Evolutionary conservation across 1,140 invertebrate species (phyloP).

Genomic region (Leptoteleia sp.): DNA sequence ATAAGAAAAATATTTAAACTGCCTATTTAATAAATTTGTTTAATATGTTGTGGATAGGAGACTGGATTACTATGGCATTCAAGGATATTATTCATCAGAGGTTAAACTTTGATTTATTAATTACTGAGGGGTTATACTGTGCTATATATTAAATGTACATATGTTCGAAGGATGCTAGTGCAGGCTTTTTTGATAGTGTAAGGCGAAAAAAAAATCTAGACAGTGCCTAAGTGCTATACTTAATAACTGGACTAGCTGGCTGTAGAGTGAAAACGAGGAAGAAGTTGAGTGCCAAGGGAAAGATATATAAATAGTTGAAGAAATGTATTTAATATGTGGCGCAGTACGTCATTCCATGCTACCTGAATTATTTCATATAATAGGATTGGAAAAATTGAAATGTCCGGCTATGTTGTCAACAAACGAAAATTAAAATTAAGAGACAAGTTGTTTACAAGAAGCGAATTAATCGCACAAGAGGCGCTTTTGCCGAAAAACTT

Average conservation of each 20-base stretch:
- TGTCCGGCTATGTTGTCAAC: constrained; percentile 55
- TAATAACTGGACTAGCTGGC: constrained; percentile 57
- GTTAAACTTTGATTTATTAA: constrained; percentile 36
- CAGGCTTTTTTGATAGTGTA: constrained; percentile 50
- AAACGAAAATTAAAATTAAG: constrained; percentile 53
- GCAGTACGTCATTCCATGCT: constrained; percentile 69
- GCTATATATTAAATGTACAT: constrained; percentile 33
- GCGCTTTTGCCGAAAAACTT: constrained; percentile 42
- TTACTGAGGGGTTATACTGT: constrained; percentile 52
- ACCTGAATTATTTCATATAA: constrained; percentile 64
- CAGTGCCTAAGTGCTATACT: constrained; percentile 58
- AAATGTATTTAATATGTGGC: constrained; percentile 57
- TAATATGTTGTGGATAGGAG: constrained; percentile 7
- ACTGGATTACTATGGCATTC: constrained; percentile 22
- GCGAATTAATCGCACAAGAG: constrained; percentile 51
- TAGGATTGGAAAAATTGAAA: constrained; percentile 57
- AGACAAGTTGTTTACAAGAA: constrained; percentile 46
- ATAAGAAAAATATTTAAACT: constrained; percentile 14
- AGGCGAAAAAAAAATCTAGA: constrained; percentile 49
- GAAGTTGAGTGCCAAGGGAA: constrained; percentile 67
- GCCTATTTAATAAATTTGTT: constrained; percentile 5
- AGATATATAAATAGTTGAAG: constrained; percentile 62
- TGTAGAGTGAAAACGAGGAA: constrained; percentile 65
- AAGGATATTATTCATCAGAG: constrained; percentile 28
- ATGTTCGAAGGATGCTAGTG: constrained; percentile 50